Percentiles rank a stretch among this genome's conserved stretches.
Conservation (phyloP, 2,888 invertebrate genomes). For the Icerya purchasi region DNA sequence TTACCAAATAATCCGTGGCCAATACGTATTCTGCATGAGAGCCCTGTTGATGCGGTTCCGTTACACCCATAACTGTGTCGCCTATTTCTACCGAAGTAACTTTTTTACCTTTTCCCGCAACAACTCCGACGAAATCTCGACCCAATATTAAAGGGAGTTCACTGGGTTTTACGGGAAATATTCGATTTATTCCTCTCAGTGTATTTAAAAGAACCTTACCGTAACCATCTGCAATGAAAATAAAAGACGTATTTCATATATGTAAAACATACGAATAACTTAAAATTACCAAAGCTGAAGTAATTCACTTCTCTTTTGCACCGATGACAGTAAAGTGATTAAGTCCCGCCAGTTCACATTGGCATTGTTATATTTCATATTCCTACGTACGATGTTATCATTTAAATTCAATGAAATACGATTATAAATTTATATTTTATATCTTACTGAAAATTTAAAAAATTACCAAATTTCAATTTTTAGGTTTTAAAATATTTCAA, state of each 20-base stretch:
- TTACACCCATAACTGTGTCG: slow-evolving; percentile 70
- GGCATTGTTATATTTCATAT: too few relatives aligned
- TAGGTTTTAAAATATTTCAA: too few relatives aligned
- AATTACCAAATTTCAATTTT: too few relatives aligned
- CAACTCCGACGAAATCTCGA: slow-evolving; percentile 73
- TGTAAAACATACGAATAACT: too few relatives aligned
- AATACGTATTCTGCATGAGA: slow-evolving; percentile 59
- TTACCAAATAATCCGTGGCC: slow-evolving; percentile 34
- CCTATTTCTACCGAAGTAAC: slow-evolving; percentile 40
- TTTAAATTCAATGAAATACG: too few relatives aligned
- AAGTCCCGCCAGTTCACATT: too few relatives aligned
- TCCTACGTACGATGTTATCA: too few relatives aligned
- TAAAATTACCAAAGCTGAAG: too few relatives aligned
- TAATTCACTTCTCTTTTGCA: too few relatives aligned
- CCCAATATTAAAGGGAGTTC: slow-evolving; percentile 76
- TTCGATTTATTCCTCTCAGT: slow-evolving; percentile 27
- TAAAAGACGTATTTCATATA: slow-evolving; percentile 72
- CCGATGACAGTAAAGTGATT: too few relatives aligned
- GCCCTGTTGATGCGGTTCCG: slow-evolving; percentile 51
- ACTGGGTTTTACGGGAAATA: background rate
- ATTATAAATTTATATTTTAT: too few relatives aligned
- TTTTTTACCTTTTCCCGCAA: slow-evolving; percentile 46
- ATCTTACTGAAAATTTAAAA: too few relatives aligned
- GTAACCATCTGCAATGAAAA: slow-evolving; percentile 47
- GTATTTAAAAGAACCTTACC: slow-evolving; percentile 46